Evolutionary conservation across 2,888 invertebrate genomes (phyloP), one percentile per base, ranked within the genome.

Genomic region (Aphidius colemani): DNA sequence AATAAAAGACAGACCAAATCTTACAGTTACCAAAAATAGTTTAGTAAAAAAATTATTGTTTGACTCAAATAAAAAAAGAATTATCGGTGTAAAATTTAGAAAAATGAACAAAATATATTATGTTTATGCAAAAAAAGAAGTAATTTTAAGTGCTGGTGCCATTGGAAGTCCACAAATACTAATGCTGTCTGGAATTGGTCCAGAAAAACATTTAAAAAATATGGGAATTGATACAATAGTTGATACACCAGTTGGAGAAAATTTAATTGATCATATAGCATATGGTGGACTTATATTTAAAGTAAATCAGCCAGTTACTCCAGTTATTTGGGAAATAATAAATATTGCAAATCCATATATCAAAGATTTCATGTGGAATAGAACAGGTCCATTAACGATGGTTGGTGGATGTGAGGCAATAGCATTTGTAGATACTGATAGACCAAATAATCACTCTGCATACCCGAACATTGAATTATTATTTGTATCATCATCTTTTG

Each of bases 101-200:
- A 85, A 88, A 61, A 85, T 88, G 11, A 84, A 84, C 18, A 68
- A 72, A 39, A 75, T 70, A 8, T 72, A 75, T 44, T 83, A 82
- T 8, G 88, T 88, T 0, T 82, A 78, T 53, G 92, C 90, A 0
- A 86, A 85, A 3, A 92, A 90, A 77, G 95, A 95, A 83, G 90
- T 97, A 0, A 91, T 96, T 61, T 75, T 96, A 11, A 90, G 92
- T 10, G 94, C 93, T 2, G 96, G 96, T 0, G 88, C 95, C 2
- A 90, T 97, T 68, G 93, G 93, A 74, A 92, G 94, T 0, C 95
- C 96, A 0, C 96, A 97, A 80, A 79, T 97, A 3, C 85, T 97
- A 8, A 93, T 96, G 93, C 81, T 97, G 6, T 94, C 94, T 7
- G 88, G 88, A 3, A 76, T 89, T 7, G 89, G 89, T 0, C 89